Evolutionary conservation across 2,888 invertebrate genomes (phyloP), one percentile per base, ranked within the genome.

Genomic region (Ochropacha duplaris): DNA sequence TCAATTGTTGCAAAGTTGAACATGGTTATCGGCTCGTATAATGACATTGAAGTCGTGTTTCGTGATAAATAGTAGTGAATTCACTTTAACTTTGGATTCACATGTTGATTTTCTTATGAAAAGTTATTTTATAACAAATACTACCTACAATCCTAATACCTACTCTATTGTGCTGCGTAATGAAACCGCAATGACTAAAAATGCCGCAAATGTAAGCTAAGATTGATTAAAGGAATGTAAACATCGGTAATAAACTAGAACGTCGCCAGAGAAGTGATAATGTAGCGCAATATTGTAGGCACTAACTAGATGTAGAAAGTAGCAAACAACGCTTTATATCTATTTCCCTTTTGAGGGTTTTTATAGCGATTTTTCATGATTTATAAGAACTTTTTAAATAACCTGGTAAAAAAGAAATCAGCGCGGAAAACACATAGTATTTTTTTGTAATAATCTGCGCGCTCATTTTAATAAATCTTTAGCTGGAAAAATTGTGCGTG

Each of bases 31-130:
- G 14, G 0, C 44, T 16, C 16, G 19, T 54, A 61, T 64, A 54
- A 60, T 62, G 49, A 61, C 63, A 66, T 61, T 70, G 67, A 72
- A n/a, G 78, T 69, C 66, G 66, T 75, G 75, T 69, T 77, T 71
- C 64, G 71, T 78, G 78, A 84, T 79, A 80, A 83, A 81, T 78
- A 73, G 71, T 71, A 63, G 63, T 70, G 69, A 86, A 81, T 82
- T 65, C 72, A 62, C 72, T 74, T 81, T 81, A 86, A 80, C 84
- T 82, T 74, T 61, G 66, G 75, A 81, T 79, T 82, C 79, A 80
- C 74, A 77, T 78, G 81, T 71, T n/a, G n/a, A n/a, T n/a, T n/a
- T n/a, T n/a, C n/a, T n/a, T n/a, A n/a, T n/a, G n/a, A n/a, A n/a
- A n/a, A n/a, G n/a, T n/a, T n/a, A n/a, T n/a, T n/a, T n/a, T n/a